These are phyloP conservation scores for Neoniphon sammara DNA, from an alignment of 2,797 vertebrate genomes.

Conservation along the genomic window DNA sequence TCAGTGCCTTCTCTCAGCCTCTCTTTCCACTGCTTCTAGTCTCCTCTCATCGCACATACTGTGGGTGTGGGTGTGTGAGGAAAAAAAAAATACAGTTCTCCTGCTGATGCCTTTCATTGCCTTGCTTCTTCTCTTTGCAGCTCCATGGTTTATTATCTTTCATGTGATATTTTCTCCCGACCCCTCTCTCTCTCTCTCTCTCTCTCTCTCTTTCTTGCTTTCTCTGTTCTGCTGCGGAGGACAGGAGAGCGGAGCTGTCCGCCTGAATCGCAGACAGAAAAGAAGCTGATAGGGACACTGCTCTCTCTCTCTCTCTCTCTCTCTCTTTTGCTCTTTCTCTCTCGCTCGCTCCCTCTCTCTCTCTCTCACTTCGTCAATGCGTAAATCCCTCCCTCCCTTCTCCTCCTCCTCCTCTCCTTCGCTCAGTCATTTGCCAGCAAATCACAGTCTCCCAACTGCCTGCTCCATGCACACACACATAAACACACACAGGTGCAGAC, in stretches of 20 bases:
- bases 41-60: constrained; percentile 46
- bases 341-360: constrained; percentile 53
- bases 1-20: constrained; percentile 41
- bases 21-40: constrained; percentile 43
- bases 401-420: constrained; percentile 43
- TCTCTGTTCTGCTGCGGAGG: constrained; percentile 54
- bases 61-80: constrained; percentile 48
- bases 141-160: constrained; percentile 15
- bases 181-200: constrained; percentile 1
- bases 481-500: constrained; percentile 25
- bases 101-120: constrained; percentile 38
- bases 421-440: constrained; percentile 79
- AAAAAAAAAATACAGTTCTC: constrained; percentile 28
- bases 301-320: constrained; percentile 56
- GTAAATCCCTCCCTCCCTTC: constrained; percentile 60
- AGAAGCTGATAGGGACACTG: constrained; percentile 70
- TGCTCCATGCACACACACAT: constrained; percentile 49
- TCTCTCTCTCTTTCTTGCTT: constrained; percentile 19
- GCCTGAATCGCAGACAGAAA: constrained; percentile 69
- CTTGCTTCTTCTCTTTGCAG: constrained; percentile 16
- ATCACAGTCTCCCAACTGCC: constrained; percentile 76
- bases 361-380: constrained; percentile 70
- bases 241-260: constrained; percentile 57
- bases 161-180: constrained; percentile 14
- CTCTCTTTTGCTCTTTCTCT: constrained; percentile 37